Percentiles rank a stretch among this genome's conserved stretches.
Evolutionary conservation across 2,797 vertebrate species (phyloP).

Genomic region (Trachops cirrhosus): DNA sequence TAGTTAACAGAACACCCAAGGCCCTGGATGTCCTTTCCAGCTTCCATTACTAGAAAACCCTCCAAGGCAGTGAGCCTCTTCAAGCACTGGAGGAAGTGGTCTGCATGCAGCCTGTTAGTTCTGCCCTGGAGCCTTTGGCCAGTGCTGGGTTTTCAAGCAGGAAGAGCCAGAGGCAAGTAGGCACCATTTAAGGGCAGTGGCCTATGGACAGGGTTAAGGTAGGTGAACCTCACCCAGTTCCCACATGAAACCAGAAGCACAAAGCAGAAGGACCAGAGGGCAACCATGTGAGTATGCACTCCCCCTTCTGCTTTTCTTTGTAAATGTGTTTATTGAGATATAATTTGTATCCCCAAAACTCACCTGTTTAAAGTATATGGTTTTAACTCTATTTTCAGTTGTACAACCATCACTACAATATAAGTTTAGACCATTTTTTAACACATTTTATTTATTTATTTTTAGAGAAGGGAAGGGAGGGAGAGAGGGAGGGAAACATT

Average conservation of each 20-base stretch:
- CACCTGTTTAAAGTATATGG: neutral
- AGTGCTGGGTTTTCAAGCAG: neutral
- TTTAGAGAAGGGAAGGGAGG: too few species aligned
- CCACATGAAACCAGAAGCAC: conserved; percentile 64
- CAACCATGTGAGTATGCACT: neutral
- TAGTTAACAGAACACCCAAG: neutral
- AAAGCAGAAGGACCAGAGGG: conserved; percentile 46
- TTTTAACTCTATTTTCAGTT: neutral
- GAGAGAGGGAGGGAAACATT: too few species aligned
- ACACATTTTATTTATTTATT: too few species aligned
- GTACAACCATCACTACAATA: neutral
- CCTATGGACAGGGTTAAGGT: conserved; percentile 50
- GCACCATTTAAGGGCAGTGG: conserved; percentile 30
- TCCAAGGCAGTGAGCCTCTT: fast-evolving
- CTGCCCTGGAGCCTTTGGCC: neutral
- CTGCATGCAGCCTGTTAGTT: neutral
- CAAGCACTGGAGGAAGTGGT: neutral
- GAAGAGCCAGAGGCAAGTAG: neutral
- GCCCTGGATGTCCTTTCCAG: neutral
- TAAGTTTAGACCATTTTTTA: neutral
- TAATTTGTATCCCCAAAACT: neutral
- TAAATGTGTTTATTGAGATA: neutral
- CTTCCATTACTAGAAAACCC: neutral
- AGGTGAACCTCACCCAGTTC: conserved; percentile 50
- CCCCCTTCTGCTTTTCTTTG: neutral